Conservation (phyloP, 2,113 vertebrate genomes). For the Lasiurus borealis region DNA sequence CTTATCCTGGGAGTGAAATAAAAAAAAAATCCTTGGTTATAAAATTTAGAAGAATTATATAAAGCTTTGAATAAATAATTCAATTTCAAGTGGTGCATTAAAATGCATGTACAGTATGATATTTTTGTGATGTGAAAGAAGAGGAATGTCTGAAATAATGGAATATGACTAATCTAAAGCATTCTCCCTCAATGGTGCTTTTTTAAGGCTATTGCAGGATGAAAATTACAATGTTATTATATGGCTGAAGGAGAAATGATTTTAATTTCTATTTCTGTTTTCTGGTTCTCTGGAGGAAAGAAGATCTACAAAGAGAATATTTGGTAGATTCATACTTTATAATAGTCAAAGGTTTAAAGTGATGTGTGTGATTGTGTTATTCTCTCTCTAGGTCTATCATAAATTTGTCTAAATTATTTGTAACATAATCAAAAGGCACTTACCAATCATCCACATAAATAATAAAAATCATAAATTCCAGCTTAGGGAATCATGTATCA, state of each 20-base stretch:
- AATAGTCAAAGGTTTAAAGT: constrained; percentile 69
- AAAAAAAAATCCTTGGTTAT: not conserved
- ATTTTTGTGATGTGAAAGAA: constrained; percentile 33
- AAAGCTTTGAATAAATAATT: not conserved
- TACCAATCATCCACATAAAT: constrained; percentile 75
- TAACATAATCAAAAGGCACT: constrained; percentile 74
- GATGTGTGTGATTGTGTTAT: not conserved
- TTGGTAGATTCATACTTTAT: constrained; percentile 62
- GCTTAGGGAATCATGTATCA: constrained; percentile 62
- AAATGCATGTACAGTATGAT: not conserved
- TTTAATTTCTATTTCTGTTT: constrained; percentile 60
- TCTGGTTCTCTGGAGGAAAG: not conserved
- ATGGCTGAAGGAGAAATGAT: constrained; percentile 37
- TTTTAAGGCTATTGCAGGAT: not conserved
- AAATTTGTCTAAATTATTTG: constrained; percentile 70
- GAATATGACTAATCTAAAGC: constrained; percentile 37
- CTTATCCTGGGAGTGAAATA: not conserved
- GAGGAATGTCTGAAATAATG: not conserved
- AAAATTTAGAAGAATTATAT: not conserved
- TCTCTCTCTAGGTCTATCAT: constrained; percentile 39
- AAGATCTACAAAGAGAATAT: not conserved
- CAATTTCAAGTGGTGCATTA: not conserved
- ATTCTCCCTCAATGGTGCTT: not conserved
- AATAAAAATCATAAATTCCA: constrained; percentile 76
- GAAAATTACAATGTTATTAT: not conserved